Conservation (phyloP, 2,113 vertebrate genomes). For the Lates calcarifer region DNA sequence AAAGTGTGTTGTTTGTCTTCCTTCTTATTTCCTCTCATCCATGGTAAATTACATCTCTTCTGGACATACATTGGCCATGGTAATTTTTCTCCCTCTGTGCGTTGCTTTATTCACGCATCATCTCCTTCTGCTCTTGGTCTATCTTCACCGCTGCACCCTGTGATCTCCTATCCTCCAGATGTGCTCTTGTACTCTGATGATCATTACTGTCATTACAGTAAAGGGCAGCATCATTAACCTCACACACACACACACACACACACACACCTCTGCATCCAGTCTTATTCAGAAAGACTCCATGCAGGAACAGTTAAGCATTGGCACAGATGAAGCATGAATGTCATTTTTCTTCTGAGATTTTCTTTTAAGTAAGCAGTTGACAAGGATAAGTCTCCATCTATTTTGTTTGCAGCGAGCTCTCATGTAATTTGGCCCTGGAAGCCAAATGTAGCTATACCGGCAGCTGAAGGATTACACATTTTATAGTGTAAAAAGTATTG, state of each 20-base stretch:
- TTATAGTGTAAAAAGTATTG: conserved; percentile 25
- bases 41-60: conserved; percentile 46
- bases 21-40: conserved; percentile 50
- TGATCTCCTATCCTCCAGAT: conserved; percentile 67
- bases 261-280: background rate
- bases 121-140: conserved; percentile 27
- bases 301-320: background rate
- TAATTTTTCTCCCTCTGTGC: conserved; percentile 4
- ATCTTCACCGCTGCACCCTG: conserved; percentile 37
- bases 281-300: background rate
- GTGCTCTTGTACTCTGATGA: conserved; percentile 56
- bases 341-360: conserved; percentile 49
- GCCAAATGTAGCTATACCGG: conserved; percentile 18
- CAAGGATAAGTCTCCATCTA: conserved; percentile 14
- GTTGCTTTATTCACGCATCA: conserved; percentile 51
- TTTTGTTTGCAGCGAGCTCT: conserved; percentile 17
- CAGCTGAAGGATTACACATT: conserved; percentile 36
- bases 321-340: conserved; percentile 4
- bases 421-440: conserved; percentile 7
- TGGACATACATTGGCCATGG: conserved; percentile 38
- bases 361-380: conserved; percentile 32
- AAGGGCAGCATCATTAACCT: conserved; percentile 65
- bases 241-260: conserved; percentile 29
- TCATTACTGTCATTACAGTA: conserved; percentile 68
- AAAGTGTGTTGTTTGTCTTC: conserved; percentile 38